These are phyloP conservation scores for Mimumesa dahlbomi DNA, from an alignment of 2,888 invertebrate genomes.

Conservation along the genomic window DNA sequence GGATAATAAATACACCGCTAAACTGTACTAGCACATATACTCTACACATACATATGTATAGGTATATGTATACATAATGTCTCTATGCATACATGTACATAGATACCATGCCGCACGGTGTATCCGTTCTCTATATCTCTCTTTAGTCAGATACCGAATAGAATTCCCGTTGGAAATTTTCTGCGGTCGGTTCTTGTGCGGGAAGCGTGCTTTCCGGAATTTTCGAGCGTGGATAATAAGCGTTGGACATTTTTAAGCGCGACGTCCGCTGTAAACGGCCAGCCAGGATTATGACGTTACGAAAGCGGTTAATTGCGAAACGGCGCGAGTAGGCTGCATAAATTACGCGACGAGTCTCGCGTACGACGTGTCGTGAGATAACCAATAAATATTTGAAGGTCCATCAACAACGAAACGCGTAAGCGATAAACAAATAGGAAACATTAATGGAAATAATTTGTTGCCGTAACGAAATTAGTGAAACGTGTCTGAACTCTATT, in stretches of 20 bases:
- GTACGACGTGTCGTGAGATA: slow-evolving; percentile 18
- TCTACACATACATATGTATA: too few relatives aligned
- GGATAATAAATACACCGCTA: too few relatives aligned
- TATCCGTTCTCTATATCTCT: neutral
- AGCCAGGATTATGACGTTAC: slow-evolving; percentile 4
- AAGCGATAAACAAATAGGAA: too few relatives aligned
- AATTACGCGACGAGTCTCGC: slow-evolving; percentile 17
- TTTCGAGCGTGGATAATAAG: slow-evolving; percentile 26
- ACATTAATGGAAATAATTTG: too few relatives aligned
- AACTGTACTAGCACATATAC: too few relatives aligned
- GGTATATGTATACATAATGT: too few relatives aligned
- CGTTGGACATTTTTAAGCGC: slow-evolving; percentile 28
- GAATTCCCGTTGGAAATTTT: slow-evolving; percentile 18
- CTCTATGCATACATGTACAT: too few relatives aligned
- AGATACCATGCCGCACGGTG: neutral
- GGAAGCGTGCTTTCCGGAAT: slow-evolving; percentile 9
- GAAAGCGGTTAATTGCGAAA: slow-evolving; percentile 2
- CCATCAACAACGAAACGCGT: too few relatives aligned
- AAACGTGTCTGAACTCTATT: too few relatives aligned
- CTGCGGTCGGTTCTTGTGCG: neutral
- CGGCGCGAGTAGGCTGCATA: slow-evolving; percentile 7
- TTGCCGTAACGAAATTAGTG: too few relatives aligned
- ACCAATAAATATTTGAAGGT: slow-evolving; percentile 40
- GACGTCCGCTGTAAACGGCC: neutral
- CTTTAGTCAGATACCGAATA: neutral